Conservation (phyloP, 2,888 invertebrate species). For the Saturnia japonica region DNA sequence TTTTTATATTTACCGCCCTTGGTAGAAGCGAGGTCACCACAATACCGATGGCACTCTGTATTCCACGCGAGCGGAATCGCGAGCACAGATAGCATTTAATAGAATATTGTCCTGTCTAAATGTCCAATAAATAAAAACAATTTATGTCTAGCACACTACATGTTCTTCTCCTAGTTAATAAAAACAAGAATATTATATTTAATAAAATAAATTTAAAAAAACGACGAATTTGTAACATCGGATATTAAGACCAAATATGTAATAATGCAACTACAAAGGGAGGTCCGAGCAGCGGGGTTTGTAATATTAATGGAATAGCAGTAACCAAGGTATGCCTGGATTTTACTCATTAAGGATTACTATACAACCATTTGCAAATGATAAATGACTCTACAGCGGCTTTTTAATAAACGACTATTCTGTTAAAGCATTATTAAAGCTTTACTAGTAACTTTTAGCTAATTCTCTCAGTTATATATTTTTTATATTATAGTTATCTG, state of each 20-base stretch:
- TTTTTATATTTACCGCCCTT: too few relatives aligned
- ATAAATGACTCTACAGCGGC: conserved; percentile 57
- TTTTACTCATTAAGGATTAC: conserved; percentile 77
- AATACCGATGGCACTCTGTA: too few relatives aligned
- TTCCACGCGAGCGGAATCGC: too few relatives aligned
- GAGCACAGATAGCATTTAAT: too few relatives aligned
- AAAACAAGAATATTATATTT: too few relatives aligned
- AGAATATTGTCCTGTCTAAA: too few relatives aligned
- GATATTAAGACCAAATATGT: conserved; percentile 31
- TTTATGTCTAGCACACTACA: too few relatives aligned
- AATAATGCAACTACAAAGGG: conserved; percentile 46
- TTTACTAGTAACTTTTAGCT: background rate
- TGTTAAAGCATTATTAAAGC: background rate
- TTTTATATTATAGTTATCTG: too few relatives aligned
- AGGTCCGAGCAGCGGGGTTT: conserved; percentile 51
- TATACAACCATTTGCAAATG: conserved; percentile 68
- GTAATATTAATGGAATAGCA: conserved; percentile 75
- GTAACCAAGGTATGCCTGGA: conserved; percentile 63
- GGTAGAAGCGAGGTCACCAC: too few relatives aligned
- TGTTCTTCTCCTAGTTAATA: too few relatives aligned
- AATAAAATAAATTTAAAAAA: background rate
- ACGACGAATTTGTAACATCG: background rate
- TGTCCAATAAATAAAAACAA: too few relatives aligned
- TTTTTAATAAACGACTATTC: background rate
- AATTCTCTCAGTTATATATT: too few relatives aligned